phyloP scores from a whole-genome alignment of 2,113 vertebrate species.

The Ceyx cyanopectus region DNA sequence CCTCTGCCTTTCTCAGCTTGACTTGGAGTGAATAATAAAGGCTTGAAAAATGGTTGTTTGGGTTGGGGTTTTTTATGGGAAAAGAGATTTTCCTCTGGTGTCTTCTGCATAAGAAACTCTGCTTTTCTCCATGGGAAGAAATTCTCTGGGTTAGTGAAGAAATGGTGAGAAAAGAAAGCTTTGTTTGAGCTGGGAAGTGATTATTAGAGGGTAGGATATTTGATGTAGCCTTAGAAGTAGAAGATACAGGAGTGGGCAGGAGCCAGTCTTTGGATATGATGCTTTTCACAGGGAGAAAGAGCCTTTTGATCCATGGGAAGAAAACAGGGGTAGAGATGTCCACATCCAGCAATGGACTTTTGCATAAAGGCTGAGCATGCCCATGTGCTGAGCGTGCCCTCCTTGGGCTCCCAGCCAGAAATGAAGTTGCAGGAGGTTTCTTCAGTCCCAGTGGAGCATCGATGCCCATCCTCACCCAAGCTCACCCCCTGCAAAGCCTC shows the following conservation, averaged over 20 bases:
- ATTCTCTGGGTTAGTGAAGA: neutral
- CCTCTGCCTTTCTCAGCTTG: neutral
- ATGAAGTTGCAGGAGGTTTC: neutral
- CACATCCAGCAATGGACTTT: neutral
- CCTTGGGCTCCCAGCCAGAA: neutral
- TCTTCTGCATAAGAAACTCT: neutral
- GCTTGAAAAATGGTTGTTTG: neutral
- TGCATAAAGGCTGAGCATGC: neutral
- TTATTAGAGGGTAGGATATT: neutral
- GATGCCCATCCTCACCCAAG: neutral
- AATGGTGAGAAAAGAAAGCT: neutral
- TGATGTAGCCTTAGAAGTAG: neutral
- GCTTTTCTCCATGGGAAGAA: neutral
- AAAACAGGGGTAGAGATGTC: neutral
- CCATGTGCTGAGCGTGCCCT: rapidly evolving
- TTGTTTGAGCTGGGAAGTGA: neutral
- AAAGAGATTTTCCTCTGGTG: neutral
- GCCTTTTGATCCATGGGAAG: neutral
- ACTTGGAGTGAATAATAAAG: neutral
- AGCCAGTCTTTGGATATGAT: neutral
- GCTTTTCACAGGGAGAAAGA: neutral
- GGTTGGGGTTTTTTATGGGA: neutral
- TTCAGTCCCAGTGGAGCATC: neutral
- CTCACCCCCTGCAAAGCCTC: neutral
- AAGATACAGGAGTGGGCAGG: neutral